Evolutionary conservation across 2,113 vertebrate genomes (phyloP).

Genomic region (Ciconia maguari): DNA sequence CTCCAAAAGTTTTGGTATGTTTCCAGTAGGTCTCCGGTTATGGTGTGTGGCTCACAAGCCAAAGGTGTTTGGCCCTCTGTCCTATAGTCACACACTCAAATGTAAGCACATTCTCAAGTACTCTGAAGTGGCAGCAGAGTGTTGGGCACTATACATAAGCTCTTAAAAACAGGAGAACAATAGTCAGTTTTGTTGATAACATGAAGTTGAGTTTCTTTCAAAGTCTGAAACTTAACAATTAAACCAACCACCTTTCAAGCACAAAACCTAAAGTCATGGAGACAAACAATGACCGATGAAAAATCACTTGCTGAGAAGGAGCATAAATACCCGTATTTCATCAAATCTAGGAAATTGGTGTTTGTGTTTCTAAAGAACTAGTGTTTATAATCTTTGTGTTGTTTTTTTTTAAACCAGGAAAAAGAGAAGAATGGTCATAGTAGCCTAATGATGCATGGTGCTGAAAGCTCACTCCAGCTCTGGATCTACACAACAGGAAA

Average conservation of each 20-base stretch:
- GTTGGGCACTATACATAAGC: neutral
- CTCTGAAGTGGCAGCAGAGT: neutral
- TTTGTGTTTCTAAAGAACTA: constrained; percentile 9
- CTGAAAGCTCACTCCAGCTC: neutral
- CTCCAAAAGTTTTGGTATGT: neutral
- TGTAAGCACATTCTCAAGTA: neutral
- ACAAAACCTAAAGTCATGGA: neutral
- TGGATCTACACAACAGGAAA: constrained; percentile 8
- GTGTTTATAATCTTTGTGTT: neutral
- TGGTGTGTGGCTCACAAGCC: neutral
- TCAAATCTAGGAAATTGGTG: neutral
- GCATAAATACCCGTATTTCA: neutral
- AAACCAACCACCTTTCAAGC: neutral
- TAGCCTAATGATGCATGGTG: neutral
- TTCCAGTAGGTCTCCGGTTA: neutral
- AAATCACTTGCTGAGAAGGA: neutral
- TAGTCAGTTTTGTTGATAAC: neutral
- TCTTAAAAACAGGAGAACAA: neutral
- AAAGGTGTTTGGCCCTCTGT: neutral
- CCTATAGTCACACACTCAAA: neutral
- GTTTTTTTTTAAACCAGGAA: neutral
- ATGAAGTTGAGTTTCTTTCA: neutral
- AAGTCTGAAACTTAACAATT: neutral
- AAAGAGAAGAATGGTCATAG: neutral
- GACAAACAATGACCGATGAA: neutral